phyloP scores from a whole-genome alignment of 2,797 vertebrate genomes.

The Petrocephalus sullivani region DNA sequence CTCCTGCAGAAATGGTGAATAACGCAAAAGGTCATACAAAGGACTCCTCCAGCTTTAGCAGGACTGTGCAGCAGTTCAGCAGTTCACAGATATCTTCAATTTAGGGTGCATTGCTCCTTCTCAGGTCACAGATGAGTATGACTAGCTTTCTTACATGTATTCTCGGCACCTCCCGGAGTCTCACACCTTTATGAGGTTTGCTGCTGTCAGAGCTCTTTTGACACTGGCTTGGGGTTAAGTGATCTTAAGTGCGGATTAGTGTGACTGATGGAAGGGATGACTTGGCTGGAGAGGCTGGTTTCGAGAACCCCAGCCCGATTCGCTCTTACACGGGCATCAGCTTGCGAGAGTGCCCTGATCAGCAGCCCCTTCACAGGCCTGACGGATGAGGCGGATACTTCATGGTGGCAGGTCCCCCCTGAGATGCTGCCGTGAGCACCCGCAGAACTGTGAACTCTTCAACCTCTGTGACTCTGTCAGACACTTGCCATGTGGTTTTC shows the following conservation, averaged over 20 bases:
- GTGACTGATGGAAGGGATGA: neutral
- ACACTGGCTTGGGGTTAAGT: neutral
- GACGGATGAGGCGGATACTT: neutral
- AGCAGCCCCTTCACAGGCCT: neutral
- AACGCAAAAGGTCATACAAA: neutral
- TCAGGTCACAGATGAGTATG: neutral
- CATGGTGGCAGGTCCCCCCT: neutral
- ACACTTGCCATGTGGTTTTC: conserved; percentile 13
- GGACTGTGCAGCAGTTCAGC: neutral
- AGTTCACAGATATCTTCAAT: neutral
- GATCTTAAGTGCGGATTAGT: neutral
- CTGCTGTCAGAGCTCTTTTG: neutral
- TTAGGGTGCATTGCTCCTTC: neutral
- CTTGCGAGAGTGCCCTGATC: neutral
- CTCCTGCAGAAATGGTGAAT: neutral
- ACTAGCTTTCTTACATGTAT: neutral
- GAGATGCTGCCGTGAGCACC: neutral
- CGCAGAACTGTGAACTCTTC: conserved; percentile 14
- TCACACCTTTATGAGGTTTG: neutral
- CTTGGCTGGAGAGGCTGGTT: neutral
- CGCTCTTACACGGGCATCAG: neutral
- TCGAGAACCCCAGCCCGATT: neutral
- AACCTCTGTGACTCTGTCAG: neutral
- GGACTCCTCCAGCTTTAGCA: neutral
- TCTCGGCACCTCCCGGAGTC: neutral